phyloP scores from a whole-genome alignment of 2,113 vertebrate genomes.

The Tetraodon nigroviridis region DNA sequence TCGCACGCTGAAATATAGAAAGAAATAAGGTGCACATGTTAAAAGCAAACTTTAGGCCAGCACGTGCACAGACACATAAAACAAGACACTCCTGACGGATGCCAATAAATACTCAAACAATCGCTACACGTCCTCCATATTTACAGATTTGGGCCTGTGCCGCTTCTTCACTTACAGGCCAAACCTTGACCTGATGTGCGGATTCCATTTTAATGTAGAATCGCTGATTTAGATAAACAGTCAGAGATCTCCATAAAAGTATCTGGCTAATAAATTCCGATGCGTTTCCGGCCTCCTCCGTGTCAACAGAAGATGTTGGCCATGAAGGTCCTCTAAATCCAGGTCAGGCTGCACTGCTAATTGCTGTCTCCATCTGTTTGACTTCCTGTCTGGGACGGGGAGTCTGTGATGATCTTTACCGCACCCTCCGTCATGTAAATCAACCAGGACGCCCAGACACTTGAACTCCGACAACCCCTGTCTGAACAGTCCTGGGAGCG shows the following conservation, averaged over 20 bases:
- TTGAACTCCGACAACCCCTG: constrained; percentile 28
- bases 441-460: constrained; percentile 43
- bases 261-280: too few relatives aligned
- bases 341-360: constrained; percentile 60
- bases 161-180: background rate
- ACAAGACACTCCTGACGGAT: too few relatives aligned
- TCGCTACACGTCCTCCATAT: constrained; percentile 2
- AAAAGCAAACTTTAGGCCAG: constrained; percentile 1
- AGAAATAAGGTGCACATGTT: constrained; percentile 20
- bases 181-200: too few relatives aligned
- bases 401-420: constrained; percentile 60
- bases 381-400: constrained; percentile 62
- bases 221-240: too few relatives aligned
- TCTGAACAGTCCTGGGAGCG: constrained; percentile 58
- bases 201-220: too few relatives aligned
- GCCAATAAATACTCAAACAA: too few relatives aligned
- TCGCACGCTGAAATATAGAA: constrained; percentile 19
- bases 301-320: constrained; percentile 27
- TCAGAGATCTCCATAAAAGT: too few relatives aligned
- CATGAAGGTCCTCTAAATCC: constrained; percentile 32
- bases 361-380: constrained; percentile 54
- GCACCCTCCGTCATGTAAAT: constrained; percentile 56
- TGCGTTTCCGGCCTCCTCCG: background rate
- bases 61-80: too few relatives aligned
- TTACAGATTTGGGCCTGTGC: constrained; percentile 9